Evolutionary conservation across 2,888 invertebrate genomes (phyloP).

Genomic region (Capitulum mitella): DNA sequence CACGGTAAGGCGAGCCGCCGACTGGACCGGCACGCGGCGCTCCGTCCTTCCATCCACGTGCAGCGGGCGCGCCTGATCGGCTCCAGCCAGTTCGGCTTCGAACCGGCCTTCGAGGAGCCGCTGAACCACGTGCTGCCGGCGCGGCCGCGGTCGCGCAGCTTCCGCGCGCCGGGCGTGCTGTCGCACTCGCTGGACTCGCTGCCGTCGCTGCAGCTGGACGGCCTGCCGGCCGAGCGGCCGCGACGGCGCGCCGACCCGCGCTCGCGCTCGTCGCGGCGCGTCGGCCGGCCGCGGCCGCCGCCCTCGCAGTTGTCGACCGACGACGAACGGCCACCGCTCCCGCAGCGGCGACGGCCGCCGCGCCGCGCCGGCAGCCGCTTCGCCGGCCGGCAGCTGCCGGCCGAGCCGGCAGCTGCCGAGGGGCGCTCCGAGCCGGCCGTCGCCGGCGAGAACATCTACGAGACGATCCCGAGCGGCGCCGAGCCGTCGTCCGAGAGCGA

Average conservation of each 20-base stretch:
- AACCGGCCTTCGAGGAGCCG: slow-evolving; percentile 80
- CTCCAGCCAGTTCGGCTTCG: slow-evolving; percentile 77
- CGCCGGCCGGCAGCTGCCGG: slow-evolving; percentile 42
- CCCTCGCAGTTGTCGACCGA: slow-evolving; percentile 45
- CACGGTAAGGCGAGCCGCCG: slow-evolving; percentile 55
- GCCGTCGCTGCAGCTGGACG: slow-evolving; percentile 53
- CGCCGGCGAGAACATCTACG: slow-evolving; percentile 57
- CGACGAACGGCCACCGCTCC: background rate
- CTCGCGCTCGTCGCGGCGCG: slow-evolving; percentile 72
- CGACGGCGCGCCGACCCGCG: slow-evolving; percentile 92
- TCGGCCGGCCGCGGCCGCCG: slow-evolving; percentile 66
- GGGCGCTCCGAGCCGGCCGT: slow-evolving; percentile 67
- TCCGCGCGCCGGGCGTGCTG: slow-evolving; percentile 95
- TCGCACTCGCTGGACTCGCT: slow-evolving; percentile 78
- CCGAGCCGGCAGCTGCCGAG: slow-evolving; percentile 64
- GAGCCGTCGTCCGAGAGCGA: slow-evolving; percentile 44
- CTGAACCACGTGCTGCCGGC: slow-evolving; percentile 64
- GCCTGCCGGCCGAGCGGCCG: slow-evolving; percentile 58
- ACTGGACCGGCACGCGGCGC: slow-evolving; percentile 71
- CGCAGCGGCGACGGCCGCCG: background rate
- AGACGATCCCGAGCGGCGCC: slow-evolving; percentile 62
- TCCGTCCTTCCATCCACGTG: slow-evolving; percentile 80
- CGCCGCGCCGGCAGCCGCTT: slow-evolving; percentile 30
- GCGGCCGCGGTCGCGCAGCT: slow-evolving; percentile 59
- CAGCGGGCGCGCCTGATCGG: slow-evolving; percentile 88